A percentile compares a stretch with the other conserved stretches of the same genome.
Evolutionary conservation across 2,888 invertebrate species (phyloP).

Genomic region (Acleris holmiana): DNA sequence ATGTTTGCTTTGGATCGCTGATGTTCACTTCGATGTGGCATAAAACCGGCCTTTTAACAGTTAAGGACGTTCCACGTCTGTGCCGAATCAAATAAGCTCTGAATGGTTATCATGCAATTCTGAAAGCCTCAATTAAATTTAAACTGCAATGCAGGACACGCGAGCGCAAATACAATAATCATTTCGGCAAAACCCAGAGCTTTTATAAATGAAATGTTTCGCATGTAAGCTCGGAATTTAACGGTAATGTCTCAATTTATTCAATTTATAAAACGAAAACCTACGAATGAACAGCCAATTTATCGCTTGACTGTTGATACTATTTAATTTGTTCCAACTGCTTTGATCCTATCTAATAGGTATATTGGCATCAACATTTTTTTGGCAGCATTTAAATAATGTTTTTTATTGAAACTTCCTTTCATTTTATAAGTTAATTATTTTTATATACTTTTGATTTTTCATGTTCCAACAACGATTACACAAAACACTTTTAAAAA

Average conservation of each 20-base stretch:
- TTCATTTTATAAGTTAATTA: too few relatives aligned
- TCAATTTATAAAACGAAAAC: constrained; percentile 42
- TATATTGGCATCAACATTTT: background rate
- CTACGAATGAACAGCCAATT: constrained; percentile 35
- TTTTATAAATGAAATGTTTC: constrained; percentile 24
- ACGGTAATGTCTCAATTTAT: constrained; percentile 42
- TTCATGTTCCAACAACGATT: too few relatives aligned
- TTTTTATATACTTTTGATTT: too few relatives aligned
- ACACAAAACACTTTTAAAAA: too few relatives aligned
- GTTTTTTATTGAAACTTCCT: too few relatives aligned
- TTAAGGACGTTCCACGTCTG: background rate
- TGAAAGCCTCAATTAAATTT: constrained; percentile 29
- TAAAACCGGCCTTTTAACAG: background rate
- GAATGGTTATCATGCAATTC: background rate
- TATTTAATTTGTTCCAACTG: constrained; percentile 2
- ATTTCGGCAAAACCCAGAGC: constrained; percentile 17
- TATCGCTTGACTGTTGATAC: constrained; percentile 18
- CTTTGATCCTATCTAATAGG: background rate
- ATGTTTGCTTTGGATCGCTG: too few relatives aligned
- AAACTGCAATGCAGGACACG: constrained; percentile 13
- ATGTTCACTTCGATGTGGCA: too few relatives aligned
- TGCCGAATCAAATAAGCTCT: background rate
- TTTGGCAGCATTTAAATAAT: too few relatives aligned
- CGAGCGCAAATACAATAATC: constrained; percentile 17
- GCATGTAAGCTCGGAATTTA: constrained; percentile 30